Evolutionary conservation across 1,140 invertebrate genomes (phyloP).

Genomic region (Manduca sexta): DNA sequence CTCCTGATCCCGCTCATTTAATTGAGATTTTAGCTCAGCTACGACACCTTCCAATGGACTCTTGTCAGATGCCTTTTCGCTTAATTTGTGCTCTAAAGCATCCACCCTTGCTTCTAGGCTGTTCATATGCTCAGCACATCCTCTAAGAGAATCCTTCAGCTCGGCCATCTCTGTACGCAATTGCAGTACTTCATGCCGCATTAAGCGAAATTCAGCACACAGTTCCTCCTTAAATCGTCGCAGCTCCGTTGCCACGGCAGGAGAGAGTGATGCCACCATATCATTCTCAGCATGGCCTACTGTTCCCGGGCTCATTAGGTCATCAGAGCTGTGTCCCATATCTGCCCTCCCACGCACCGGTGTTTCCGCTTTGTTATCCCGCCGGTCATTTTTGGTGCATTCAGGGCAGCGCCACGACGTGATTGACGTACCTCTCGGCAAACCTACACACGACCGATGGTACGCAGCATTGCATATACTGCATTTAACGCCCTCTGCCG

Average conservation of each 20-base stretch:
- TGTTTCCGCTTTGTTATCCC: neutral
- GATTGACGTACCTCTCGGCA: neutral
- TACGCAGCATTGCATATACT: neutral
- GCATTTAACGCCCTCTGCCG: neutral
- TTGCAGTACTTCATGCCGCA: neutral
- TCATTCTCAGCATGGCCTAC: neutral
- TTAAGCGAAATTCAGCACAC: neutral
- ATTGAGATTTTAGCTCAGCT: neutral
- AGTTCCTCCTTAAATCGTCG: no score
- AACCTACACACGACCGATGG: neutral
- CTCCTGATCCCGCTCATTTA: constrained; percentile 9
- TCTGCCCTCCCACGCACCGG: neutral
- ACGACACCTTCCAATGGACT: neutral
- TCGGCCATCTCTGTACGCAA: neutral
- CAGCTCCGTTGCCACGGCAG: no score
- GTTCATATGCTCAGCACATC: no score
- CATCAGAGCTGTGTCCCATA: neutral
- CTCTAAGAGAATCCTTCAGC: neutral
- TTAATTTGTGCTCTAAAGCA: no score
- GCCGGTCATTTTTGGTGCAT: neutral
- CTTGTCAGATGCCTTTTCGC: no score
- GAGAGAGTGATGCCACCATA: neutral
- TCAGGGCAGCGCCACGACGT: neutral
- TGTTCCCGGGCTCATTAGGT: neutral
- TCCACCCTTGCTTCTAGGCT: no score